A percentile compares a stretch with the other conserved stretches of the same genome.
These are phyloP conservation scores for Formica selysi DNA, from an alignment of 1,140 invertebrate genomes.

Conservation along the genomic window DNA sequence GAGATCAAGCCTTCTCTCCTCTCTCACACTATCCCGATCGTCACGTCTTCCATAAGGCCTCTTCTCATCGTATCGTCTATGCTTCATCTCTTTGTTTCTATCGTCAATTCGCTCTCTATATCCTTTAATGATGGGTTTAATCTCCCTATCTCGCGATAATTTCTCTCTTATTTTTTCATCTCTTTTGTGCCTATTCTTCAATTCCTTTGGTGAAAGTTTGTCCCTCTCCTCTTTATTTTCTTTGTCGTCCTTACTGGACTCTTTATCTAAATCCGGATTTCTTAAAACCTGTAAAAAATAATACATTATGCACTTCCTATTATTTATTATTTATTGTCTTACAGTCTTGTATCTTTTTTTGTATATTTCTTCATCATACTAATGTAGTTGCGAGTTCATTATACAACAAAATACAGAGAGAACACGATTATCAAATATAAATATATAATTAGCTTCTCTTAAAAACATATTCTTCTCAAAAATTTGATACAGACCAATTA, in stretches of 20 bases:
- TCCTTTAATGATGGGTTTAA: constrained; percentile 78
- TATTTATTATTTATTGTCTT: not conserved
- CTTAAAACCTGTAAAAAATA: constrained; percentile 80
- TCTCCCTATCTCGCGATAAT: constrained; percentile 78
- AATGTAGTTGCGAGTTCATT: not conserved
- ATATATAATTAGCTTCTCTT: not conserved
- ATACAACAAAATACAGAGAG: not conserved
- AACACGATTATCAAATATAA: constrained; percentile 11
- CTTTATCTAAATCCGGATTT: constrained; percentile 84
- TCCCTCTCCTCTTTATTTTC: constrained; percentile 84
- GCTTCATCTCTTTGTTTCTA: constrained; percentile 82
- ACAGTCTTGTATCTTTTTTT: not conserved
- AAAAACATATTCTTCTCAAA: constrained; percentile 35
- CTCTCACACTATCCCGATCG: constrained; percentile 75
- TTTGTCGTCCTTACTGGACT: constrained; percentile 82
- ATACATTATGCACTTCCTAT: constrained; percentile 10
- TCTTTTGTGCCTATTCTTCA: constrained; percentile 81
- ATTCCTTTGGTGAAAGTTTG: constrained; percentile 80
- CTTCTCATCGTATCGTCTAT: constrained; percentile 86
- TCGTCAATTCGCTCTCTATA: constrained; percentile 84
- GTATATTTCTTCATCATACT: not conserved
- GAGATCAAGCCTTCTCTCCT: constrained; percentile 74
- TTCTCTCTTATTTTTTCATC: constrained; percentile 83
- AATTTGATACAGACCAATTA: constrained; percentile 34
- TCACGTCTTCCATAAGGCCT: constrained; percentile 80